Base-by-base conservation (phyloP, 2,797 vertebrate genomes). In the Trachurus trachurus region DNA sequence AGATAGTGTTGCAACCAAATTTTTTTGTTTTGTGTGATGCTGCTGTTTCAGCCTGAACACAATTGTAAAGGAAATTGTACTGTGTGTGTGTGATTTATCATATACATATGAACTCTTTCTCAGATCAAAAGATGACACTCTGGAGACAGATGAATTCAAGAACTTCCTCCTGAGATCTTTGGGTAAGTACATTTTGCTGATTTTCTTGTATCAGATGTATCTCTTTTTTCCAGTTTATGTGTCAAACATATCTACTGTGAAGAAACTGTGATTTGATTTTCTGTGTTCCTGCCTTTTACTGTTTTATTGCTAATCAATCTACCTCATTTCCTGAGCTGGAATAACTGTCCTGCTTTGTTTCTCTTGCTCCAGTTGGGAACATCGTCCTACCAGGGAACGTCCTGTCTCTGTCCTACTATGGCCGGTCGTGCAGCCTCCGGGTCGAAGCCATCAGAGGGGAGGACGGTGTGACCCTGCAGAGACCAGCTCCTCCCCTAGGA, bases 311-410 rank as follows among this genome's bases (percentile, higher is more conserved):
- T 29, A 47, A 26, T 0, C 15, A 19, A 26, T 19, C 50, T 19
- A 8, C 13, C 29, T n/a, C 13, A 31, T 56, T 29, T 44, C 16
- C 13, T 64, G 29, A 59, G 6, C 15, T 61, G 45, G 8, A 60
- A 37, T 78, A 68, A 72, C 12, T 39, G 5, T 9, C 3, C n/a
- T 66, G 26, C 6, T 83, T 67, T 69, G 16, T 85, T 45, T 82
- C 9, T 76, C 59, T 53, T 78, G 10, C 88, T 56, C 4, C 73
- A 99, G 98, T 94, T 75, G 95, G 96, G 10, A 97, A 95, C 78
- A 86, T 99, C 22, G 53, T 98, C 53, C 91, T 99, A 47, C 97
- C 97, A 0, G 97, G 97, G 80, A 97, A 95, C 59, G 66, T 93
- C 4, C 80, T 99, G 64, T 94, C 93, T 47, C 84, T 98, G 70